A percentile compares a stretch with the other conserved stretches of the same genome.
phyloP scores from a whole-genome alignment of 2,113 vertebrate genomes.

The Arizona elegans region DNA sequence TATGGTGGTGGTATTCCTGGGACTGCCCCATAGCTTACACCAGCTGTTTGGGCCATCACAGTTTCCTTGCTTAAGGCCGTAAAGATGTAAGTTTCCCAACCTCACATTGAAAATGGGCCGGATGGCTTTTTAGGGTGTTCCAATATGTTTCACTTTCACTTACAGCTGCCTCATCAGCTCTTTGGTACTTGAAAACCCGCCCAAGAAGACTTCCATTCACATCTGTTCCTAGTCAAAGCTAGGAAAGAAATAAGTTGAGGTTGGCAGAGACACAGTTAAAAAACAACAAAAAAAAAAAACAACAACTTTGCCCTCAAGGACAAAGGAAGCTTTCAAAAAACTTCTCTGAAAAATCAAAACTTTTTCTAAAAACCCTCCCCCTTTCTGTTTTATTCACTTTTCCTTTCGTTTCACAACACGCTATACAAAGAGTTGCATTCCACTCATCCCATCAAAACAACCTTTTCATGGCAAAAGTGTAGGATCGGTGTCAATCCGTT shows the following conservation, averaged over 20 bases:
- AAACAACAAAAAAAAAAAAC: too few relatives aligned
- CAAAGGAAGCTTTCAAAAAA: constrained; percentile 34
- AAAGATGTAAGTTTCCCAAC: neutral
- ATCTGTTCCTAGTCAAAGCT: constrained; percentile 52
- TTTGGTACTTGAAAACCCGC: constrained; percentile 39
- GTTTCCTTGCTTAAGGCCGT: neutral
- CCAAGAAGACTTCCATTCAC: constrained; percentile 51
- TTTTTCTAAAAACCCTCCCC: neutral
- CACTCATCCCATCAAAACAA: neutral
- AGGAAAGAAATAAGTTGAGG: neutral
- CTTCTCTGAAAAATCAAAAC: neutral
- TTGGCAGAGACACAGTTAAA: constrained; percentile 26
- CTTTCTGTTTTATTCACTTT: neutral
- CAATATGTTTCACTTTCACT: constrained; percentile 33
- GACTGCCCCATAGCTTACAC: neutral
- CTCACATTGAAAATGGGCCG: neutral
- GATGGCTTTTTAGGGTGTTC: neutral
- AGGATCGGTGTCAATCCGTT: neutral
- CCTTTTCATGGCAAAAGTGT: neutral
- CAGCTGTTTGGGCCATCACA: constrained; percentile 7
- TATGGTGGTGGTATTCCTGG: neutral
- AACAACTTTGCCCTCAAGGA: constrained; percentile 5
- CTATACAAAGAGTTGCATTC: neutral
- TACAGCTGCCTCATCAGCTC: constrained; percentile 30
- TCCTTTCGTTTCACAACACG: neutral